These are phyloP conservation scores for Rhinolophus sinicus DNA, from an alignment of 2,113 vertebrate species.

Conservation along the genomic window DNA sequence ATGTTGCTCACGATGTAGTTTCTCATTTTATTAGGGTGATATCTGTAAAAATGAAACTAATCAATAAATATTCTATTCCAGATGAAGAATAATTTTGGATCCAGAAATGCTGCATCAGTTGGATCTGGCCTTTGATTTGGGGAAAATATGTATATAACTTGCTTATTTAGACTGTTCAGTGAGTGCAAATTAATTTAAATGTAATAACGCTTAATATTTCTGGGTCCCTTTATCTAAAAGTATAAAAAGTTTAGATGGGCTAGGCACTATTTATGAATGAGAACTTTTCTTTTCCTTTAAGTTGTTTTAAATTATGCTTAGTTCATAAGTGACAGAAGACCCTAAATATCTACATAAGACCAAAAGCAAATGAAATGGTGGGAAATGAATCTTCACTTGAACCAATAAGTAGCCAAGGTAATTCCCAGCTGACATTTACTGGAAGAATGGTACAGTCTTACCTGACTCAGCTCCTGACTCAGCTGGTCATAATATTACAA, in stretches of 20 bases:
- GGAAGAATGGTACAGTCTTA: not conserved
- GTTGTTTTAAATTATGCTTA: not conserved
- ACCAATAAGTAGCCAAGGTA: not conserved
- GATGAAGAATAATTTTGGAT: not conserved
- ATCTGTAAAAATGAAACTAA: not conserved
- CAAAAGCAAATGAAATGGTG: constrained; percentile 28
- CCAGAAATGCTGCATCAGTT: not conserved
- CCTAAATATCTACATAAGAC: not conserved
- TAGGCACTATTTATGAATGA: not conserved
- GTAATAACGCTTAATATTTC: not conserved
- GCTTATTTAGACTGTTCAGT: not conserved
- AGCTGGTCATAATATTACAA: not conserved
- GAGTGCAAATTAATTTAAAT: not conserved
- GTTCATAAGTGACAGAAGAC: not conserved
- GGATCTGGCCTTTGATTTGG: not conserved
- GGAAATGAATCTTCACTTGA: not conserved
- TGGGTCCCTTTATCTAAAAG: constrained; percentile 7
- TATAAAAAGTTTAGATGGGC: not conserved
- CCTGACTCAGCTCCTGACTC: not conserved
- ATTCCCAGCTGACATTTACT: not conserved
- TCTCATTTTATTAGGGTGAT: not conserved
- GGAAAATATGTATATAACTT: constrained; percentile 4
- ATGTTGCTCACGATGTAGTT: not conserved
- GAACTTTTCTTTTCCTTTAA: constrained; percentile 6
- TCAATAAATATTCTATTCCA: not conserved